Base-by-base conservation (phyloP, 2,888 invertebrate genomes). In the Cephus pulcher region DNA sequence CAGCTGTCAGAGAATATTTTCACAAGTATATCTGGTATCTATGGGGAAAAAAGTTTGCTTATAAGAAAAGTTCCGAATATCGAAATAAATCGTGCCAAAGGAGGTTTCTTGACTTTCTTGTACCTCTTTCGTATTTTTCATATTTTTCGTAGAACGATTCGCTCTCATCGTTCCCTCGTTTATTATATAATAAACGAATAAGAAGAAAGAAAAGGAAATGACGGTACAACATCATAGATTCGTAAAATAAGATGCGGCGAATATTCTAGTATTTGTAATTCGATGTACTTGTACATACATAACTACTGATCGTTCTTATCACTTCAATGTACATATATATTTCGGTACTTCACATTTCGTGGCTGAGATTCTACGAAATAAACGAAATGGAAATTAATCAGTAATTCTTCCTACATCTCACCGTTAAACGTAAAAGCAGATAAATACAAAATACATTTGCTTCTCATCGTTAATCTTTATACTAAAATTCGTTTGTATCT, bases 251-350 rank as follows among this genome's bases (percentile, higher is more conserved):
- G 71, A 34, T 71, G 33, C 71, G 71, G 71, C 23, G 71, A 71
- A 71, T 33, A 30, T 71, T 71, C 12, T 71, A 71, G 12, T 71
- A 33, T 90, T 89, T 90, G 89, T 89, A 90, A 89, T 88, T 90
- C 86, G 86, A 86, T 90, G 90, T 91, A 89, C 85, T 88, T 90
- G 90, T 90, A 91, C 88, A 91, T 91, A 91, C 86, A 84, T 85
- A 82, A 86, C 82, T 86, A 86, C 85, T 87, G 87, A 88, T 90
- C 89, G 89, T 88, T 77, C 82, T 81, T 89, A 88, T 85, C 84
- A 87, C 85, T 84, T 89, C 85, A 87, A 88, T 89, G 89, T 89
- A 89, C 87, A 89, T 89, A 71, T 87, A 89, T 86, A 89, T 89
- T 89, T 86, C 89, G 88, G 85, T 89, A 89, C 89, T 87, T 89